Base-by-base conservation (phyloP, 2,113 vertebrate species). In the Probosciger aterrimus region DNA sequence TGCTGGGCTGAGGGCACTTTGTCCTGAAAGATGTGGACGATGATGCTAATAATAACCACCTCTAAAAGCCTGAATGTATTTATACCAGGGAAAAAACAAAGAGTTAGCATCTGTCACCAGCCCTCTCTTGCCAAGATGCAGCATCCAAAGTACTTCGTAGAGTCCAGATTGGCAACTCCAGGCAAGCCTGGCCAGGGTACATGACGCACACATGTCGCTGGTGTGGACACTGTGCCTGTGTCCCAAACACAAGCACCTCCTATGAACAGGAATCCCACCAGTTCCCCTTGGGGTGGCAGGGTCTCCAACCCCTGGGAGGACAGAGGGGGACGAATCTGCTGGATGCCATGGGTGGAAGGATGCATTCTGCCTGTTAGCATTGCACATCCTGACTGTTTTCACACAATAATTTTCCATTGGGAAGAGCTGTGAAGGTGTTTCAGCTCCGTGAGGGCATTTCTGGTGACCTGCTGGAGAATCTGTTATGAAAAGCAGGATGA, bases 91-190 rank as follows among this genome's bases (percentile, higher is more conserved):
- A 74, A 88, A 88, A 92, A 94, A 88, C 88, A 86, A 96, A 92
- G 95, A 83, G 55, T 63, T 74, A 89, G 91, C 95, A 96, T 92
- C 95, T 93, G 91, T 50, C 80, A 88, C 73, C 86, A 91, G 86
- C 68, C 59, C 68, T 47, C 3, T 6, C 86, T 23, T 90, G 96
- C 96, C 96, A 96, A 93, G 92, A 65, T n/a, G 55, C 71, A 69
- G 94, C 82, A 69, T 33, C 86, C 71, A 73, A 57, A 92, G 67
- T 11, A 12, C 67, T 91, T 80, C 2, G 4, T 43, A 1, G 4
- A 86, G 79, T 8, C 59, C 86, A 79, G 92, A 82, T 3, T 55
- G 67, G 82, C 86, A 90, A 5, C 11, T 63, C 31, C 37, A 70
- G 90, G 49, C 77, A n/a, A 64, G 64, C 33, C 67, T 19, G 68